Evolutionary conservation across 2,888 invertebrate species (phyloP).

Genomic region (Acronicta aceris): DNA sequence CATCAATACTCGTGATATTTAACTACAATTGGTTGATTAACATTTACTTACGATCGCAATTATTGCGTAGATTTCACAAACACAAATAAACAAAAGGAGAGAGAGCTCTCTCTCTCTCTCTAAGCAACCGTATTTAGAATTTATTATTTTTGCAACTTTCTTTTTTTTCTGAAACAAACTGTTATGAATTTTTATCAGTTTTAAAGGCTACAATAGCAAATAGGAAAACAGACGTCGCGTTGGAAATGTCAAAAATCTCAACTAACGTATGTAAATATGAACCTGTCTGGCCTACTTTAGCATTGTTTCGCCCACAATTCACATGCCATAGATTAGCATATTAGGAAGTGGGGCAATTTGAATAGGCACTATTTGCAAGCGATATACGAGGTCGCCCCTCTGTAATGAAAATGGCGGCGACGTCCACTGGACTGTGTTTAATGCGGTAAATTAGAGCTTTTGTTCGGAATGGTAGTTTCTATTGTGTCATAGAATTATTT

Average conservation of each 20-base stretch:
- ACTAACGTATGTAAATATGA: constrained; percentile 71
- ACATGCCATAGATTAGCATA: constrained; percentile 82
- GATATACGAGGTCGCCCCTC: constrained; percentile 55
- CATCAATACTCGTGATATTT: constrained; percentile 44
- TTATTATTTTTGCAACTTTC: constrained; percentile 60
- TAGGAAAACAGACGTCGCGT: constrained; percentile 57
- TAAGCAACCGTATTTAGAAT: constrained; percentile 55
- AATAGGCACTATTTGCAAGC: constrained; percentile 67
- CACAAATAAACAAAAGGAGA: constrained; percentile 41
- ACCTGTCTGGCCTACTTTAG: constrained; percentile 75
- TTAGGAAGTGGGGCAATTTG: constrained; percentile 83
- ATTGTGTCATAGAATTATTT: constrained; percentile 34
- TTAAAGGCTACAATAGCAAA: constrained; percentile 50
- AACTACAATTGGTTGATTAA: constrained; percentile 49
- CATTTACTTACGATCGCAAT: constrained; percentile 40
- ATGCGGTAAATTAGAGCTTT: constrained; percentile 56
- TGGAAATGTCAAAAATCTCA: constrained; percentile 69
- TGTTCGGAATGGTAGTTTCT: constrained; percentile 48
- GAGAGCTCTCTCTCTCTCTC: constrained; percentile 56
- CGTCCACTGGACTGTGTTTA: constrained; percentile 48
- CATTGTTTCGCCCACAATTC: constrained; percentile 82
- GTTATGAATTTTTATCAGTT: constrained; percentile 62
- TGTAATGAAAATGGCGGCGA: constrained; percentile 54
- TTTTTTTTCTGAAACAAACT: constrained; percentile 54
- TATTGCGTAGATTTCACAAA: constrained; percentile 48